Evolutionary conservation across 1,140 invertebrate species (phyloP), one percentile per base, ranked within the genome.

Genomic region (Drosophila biarmipes): DNA sequence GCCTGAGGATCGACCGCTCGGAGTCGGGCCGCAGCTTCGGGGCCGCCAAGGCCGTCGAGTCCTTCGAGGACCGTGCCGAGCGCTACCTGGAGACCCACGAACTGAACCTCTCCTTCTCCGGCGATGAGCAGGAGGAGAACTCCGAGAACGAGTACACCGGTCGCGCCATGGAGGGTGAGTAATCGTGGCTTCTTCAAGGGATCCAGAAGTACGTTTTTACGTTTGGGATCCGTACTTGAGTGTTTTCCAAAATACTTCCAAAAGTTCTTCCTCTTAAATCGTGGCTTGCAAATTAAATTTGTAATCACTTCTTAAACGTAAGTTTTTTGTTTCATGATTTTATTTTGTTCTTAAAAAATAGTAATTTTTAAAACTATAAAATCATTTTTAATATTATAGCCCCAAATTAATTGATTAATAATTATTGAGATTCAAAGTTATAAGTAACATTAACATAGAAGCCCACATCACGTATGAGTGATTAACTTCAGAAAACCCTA

Each of bases 61-160:
- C 90, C 48, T 90, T 91, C 46, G 90, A 90, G 53, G 93, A 93
- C 63, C 92, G 92, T 74, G 90, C 91, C 71, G 85, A 90, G 52
- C 85, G 91, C 56, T 93, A 92, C 79, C 76, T 93, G 54, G 72
- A 87, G 55, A 91, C 86, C 24, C 92, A 93, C 53, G 91, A 93
- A 67, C 66, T 93, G 59, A 92, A 91, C 63, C 86, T 92, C 15
- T 76, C 86, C 57, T 81, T 92, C 75, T 85, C 91, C 10, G 75
- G 79, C 19, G 90, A 91, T 53, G 77, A 87, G 51, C 80, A 89
- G 48, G 86, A 86, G 58, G 90, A 91, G 45, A 85, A 90, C 42
- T 53, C 81, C 46, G 90, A 91, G 67, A 89, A 89, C 69, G 85
- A 53, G 11, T 91, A 78, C 52, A 71, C 69, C 37, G 90, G 87